phyloP scores from a whole-genome alignment of 2,113 vertebrate genomes.

The Pituophis catenifer region DNA sequence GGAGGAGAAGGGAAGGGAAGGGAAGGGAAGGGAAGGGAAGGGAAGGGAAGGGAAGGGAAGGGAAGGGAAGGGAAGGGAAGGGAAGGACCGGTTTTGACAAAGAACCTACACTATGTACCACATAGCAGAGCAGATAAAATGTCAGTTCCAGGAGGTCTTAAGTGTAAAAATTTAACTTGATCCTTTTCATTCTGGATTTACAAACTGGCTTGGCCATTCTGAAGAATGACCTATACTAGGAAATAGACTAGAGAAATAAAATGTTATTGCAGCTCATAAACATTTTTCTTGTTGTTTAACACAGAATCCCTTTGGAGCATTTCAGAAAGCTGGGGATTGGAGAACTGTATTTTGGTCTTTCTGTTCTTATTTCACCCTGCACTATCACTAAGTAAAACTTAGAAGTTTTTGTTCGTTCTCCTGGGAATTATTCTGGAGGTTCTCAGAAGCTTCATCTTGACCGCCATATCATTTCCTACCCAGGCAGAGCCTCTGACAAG shows the following conservation, averaged over 20 bases:
- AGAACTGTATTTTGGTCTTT: not conserved
- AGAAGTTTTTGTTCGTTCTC: not conserved
- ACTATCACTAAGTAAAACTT: not conserved
- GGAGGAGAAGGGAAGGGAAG: too few species aligned
- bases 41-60: not conserved
- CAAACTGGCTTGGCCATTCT: not conserved
- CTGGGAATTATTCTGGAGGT: not conserved
- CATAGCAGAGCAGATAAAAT: not conserved
- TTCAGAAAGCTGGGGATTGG: not conserved
- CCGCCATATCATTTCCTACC: not conserved
- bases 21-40: too few species aligned
- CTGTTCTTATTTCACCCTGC: not conserved
- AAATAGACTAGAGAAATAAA: not conserved
- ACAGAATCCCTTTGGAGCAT: not conserved
- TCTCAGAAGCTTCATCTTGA: not conserved
- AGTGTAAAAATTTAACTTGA: not conserved
- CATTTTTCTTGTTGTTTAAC: not conserved
- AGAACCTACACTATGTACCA: too few species aligned
- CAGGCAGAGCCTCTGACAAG: not conserved
- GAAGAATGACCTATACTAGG: not conserved
- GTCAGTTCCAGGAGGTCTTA: not conserved
- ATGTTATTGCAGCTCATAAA: not conserved
- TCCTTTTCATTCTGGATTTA: not conserved
- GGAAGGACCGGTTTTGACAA: not conserved
- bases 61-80: too few species aligned